These are phyloP conservation scores for Ladona fulva DNA, from an alignment of 1,140 invertebrate genomes.

Conservation along the genomic window DNA sequence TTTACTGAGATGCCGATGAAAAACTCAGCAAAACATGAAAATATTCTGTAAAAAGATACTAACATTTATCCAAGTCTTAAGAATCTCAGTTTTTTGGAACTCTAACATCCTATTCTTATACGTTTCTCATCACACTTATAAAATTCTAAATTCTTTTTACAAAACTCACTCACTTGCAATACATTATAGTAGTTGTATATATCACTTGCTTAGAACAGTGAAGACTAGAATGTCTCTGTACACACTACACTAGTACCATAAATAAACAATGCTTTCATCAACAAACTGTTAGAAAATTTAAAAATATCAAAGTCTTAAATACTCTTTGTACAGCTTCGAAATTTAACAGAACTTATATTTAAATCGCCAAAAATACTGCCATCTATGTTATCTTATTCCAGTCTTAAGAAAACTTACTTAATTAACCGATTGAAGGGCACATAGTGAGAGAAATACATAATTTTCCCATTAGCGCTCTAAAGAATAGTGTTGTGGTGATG, in stretches of 20 bases:
- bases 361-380: background rate
- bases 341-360: background rate
- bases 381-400: background rate
- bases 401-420: background rate
- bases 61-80: too few relatives aligned
- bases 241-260: background rate
- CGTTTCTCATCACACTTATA: background rate
- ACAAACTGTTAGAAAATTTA: conserved; percentile 5
- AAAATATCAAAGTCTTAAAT: background rate
- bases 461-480: background rate
- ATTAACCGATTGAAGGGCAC: background rate
- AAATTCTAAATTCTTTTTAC: background rate
- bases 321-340: background rate
- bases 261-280: background rate
- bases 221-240: background rate
- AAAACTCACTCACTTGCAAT: background rate
- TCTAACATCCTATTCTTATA: background rate
- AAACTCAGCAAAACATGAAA: too few relatives aligned
- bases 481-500: background rate
- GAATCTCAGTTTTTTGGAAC: background rate
- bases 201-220: background rate
- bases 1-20: too few relatives aligned
- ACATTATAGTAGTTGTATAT: background rate
- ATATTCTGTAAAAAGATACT: too few relatives aligned
- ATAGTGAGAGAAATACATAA: background rate